Evolutionary conservation across 2,797 vertebrate genomes (phyloP), one percentile per base, ranked within the genome.

Genomic region (Characodon lateralis): DNA sequence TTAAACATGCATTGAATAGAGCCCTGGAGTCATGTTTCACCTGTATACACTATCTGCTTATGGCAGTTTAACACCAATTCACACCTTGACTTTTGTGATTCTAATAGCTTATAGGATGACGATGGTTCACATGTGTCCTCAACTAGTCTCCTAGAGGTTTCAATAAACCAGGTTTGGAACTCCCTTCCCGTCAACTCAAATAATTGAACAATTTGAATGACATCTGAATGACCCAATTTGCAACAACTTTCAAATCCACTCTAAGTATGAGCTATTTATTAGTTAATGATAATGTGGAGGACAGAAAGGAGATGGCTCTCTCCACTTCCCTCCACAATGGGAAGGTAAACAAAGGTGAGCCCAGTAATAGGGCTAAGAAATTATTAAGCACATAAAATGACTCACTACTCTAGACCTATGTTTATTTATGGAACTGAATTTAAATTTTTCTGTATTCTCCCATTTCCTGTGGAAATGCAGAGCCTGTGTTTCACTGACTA

Each of bases 1-100:
- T 59, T 85, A 88, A 87, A 84, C 86, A 83, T 84, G 85, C 74
- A 24, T 41, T 46, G 41, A 69, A 69, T 43, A 61, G 46, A 73
- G 24, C 2, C 3, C 72, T 73, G 53, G 24, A n/a, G n/a, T 85
- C 76, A 72, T 76, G 53, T 77, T 75, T 86, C 82, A 90, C 90
- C 85, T 88, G 77, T 26, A 10, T 6, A 69, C 76, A 76, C 20
- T 65, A 43, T 72, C 51, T 10, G 1, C 61, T 86, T 65, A 55
- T 68, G 48, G 51, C 63, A 68, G 35, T n/a, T 31, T 70, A 24
- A 70, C 26, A 55, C 43, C 35, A 39, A 41, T 78, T 53, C 18
- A 24, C 50, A 24, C 35, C n/a, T 55, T 65, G 71, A 72, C 56
- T 28, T 59, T 48, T 63, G 24, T 28, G 35, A 55, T 59, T 48